Evolutionary conservation across 2,888 invertebrate genomes (phyloP), one percentile per base, ranked within the genome.

Genomic region (Watsonalla cultraria): DNA sequence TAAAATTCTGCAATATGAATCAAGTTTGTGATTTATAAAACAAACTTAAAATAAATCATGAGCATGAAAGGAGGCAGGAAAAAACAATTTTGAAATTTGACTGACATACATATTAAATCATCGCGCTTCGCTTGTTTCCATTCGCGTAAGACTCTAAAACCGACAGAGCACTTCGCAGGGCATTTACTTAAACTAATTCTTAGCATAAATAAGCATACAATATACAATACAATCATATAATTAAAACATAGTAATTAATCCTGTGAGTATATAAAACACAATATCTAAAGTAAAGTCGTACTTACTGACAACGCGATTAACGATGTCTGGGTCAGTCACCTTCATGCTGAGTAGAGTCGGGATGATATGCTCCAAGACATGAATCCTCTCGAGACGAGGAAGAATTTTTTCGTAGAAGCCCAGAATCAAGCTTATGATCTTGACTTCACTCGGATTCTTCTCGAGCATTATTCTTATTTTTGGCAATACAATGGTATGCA

Each of bases 271-370:
- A 24, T 2, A 24, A 24, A 45, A 33, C 9, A 14, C 35, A 42
- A 35, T 7, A 9, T 4, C 34, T 48, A 35, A 11, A 50, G 47
- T 45, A 46, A 35, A 52, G 52, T 15, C 54, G 68, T 90, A 97
- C 97, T 96, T 94, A 98, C 98, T 95, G 86, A 98, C 97, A 80
- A 98, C 95, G 81, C 97, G 94, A 80, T 95, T 93, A 64, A 97
- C 94, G 68, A 98, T 95, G 76, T 97, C 96, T 7, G 98, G 96
- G 82, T 98, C 98, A 62, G 94, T 94, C 51, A 97, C 93, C 60
- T 95, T 94, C 69, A 98, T 96, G 68, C 95, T 95, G 74, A 96
- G 95, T 39, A 99, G 92, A 62, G 98, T 92, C 0, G 98, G 98
- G 64, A 98, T 92, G 48, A 98, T 96, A 72, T 97, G 96, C 71